Base-by-base conservation (phyloP, 1,140 invertebrate genomes). In the Rhopalosiphum maidis region DNA sequence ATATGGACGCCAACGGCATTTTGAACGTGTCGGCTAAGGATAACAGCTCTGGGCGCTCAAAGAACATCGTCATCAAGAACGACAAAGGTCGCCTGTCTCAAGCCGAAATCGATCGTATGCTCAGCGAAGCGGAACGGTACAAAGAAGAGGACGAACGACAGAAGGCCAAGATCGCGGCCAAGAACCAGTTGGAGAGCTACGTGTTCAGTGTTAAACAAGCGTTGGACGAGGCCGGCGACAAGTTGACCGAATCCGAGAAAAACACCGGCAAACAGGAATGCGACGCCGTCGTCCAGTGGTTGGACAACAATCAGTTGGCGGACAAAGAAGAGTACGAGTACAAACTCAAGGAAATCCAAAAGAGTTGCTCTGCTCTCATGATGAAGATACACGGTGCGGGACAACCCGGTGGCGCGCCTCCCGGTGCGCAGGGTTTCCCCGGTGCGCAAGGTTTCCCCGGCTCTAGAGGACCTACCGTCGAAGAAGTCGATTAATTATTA, bases 181-280 rank as follows among this genome's bases (percentile, higher is more conserved):
- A 97, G 94, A 99, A 99, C 95, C 96, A 96, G 93, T 95, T 99
- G n/a, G 98, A 99, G 95, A 96, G 96, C 43, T 99, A 99, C 95
- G 96, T 97, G 48, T 98, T 97, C 96, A 21, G 55, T 15, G 55
- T 60, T 11, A 60, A 60, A 60, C 55, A 60, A 60, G 55, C 55
- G 55, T 60, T 60, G 23, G 55, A 60, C 25, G 55, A 60, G 25
- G 55, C 55, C 55, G 55, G 55, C 55, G 55, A 60, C 25, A 60
- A 60, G 55, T 60, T 60, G 55, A 60, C 55, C 55, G 55, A 60
- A 30, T 60, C 55, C 7, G 97, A 96, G 94, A 97, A 97, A 94
- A 98, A 98, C 8, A 94, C 94, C 5, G 95, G 95, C 5, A 94
- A 95, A 88, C n/a, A 48, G 83, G 96, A 96, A 94, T 96, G 96